phyloP scores from a whole-genome alignment of 2,113 vertebrate species.

The Rhinoptilus africanus region DNA sequence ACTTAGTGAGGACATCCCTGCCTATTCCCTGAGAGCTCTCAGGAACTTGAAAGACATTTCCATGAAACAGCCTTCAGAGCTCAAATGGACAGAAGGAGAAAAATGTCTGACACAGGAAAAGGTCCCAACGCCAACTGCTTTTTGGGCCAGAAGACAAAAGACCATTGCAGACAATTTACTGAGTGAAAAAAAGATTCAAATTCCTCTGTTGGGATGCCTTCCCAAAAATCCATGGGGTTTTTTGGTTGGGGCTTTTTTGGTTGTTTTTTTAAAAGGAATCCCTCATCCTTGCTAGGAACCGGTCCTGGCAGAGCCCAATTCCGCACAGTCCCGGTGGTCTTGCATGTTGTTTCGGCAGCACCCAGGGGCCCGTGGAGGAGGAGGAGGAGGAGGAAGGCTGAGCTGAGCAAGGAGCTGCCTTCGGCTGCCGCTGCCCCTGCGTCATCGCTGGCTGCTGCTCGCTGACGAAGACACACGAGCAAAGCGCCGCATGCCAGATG shows the following conservation, averaged over 20 bases:
- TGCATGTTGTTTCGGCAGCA: neutral
- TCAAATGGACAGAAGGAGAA: neutral
- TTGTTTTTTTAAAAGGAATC: neutral
- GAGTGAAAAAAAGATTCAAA: neutral
- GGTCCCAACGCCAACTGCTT: neutral
- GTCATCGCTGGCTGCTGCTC: neutral
- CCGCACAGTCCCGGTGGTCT: neutral
- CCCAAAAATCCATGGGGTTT: neutral
- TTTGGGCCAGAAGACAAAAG: neutral
- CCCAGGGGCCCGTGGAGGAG: neutral
- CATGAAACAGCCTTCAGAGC: neutral
- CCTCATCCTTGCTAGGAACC: neutral
- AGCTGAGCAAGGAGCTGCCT: neutral
- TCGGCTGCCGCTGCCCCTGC: fast-evolving
- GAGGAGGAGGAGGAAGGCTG: neutral
- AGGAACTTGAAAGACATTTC: neutral
- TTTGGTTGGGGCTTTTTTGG: neutral
- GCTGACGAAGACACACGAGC: neutral
- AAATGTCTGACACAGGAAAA: neutral
- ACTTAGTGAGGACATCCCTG: neutral
- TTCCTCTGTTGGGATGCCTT: neutral
- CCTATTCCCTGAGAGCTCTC: neutral
- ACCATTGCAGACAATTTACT: neutral
- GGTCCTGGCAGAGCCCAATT: neutral
- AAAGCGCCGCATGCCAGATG: fast-evolving